Evolutionary conservation across 2,113 vertebrate species (phyloP), one percentile per base, ranked within the genome.

Genomic region (Ictalurus furcatus): DNA sequence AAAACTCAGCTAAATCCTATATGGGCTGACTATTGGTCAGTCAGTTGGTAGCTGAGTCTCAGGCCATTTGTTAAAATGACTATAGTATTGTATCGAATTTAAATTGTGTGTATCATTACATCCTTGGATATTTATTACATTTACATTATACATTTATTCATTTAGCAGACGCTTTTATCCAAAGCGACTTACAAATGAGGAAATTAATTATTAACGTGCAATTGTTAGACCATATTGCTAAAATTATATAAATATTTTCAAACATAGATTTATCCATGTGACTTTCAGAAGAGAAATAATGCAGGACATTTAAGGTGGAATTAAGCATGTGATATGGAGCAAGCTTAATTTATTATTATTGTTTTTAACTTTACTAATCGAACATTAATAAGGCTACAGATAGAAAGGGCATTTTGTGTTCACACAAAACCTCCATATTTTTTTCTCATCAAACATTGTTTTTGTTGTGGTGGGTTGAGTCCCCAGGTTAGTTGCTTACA

Each of bases 391-490:
- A 52, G 12, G 44, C 76, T n/a, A 17, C 44, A 52, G 23, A 78
- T 19, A 78, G 25, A 78, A n/a, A 25, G 44, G 23, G 21, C 61
- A 37, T 85, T 83, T 85, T 82, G 21, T 52, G 80, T 87, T 87
- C n/a, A 85, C 71, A 84, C 13, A 74, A 85, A 71, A 48, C 23
- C 67, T 63, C 19, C 16, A 14, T 71, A 30, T 67, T 40, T 79
- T n/a, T 58, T 65, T 37, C 58, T 85, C n/a, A 65, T 80, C 65
- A 40, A 28, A 84, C 6, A 78, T 87, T 84, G 54, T 74, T 71
- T 82, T 73, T 71, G 48, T 89, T 85, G 71, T 61, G 79, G 87
- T 59, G 59, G 23, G 44, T 28, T 85, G 23, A 73, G 73, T 85
- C 85, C 34, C 40, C 30, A 28, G 85, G 74, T 76, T 79, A 61